Evolutionary conservation across 2,797 vertebrate species (phyloP), one percentile per base, ranked within the genome.

Genomic region (Chrosomus eos): DNA sequence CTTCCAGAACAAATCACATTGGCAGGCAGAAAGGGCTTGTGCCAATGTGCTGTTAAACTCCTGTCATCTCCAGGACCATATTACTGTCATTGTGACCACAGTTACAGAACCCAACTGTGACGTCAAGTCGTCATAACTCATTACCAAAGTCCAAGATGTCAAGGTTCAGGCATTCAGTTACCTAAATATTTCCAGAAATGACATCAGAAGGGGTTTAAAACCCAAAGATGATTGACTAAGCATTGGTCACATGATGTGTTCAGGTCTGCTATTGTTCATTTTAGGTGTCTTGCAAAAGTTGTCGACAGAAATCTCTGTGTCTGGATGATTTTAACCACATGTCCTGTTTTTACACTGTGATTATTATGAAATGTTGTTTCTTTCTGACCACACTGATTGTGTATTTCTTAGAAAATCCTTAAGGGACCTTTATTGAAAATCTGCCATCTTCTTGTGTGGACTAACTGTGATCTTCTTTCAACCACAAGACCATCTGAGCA

Each of bases 161-260:
- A 93, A 89, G 90, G 91, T 92, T 93, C 90, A 91, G 58, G 53
- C 84, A 87, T 93, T 92, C 26, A 62, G 21, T 48, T 82, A 90
- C 90, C 85, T 91, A 92, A 92, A 92, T 48, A 81, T 86, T 94
- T 89, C 78, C 68, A 89, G 89, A 91, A 89, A 90, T 94, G 93
- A 92, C 53, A 84, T 90, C 93, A 95, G 48, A 62, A 75, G 26
- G 43, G 31, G 43, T 45, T 78, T 5, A 80, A 40, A 67, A 26
- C 40, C 7, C 7, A 48, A 33, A 36, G 23, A 19, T n/a, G 33
- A 76, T 38, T 40, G 74, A n/a, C 53, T n/a, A 38, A 43, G 23
- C 26, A 62, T 33, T 26, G 55, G 67, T 62, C 55, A 73, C 81
- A 38, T 38, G 28, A 51, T 36, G 43, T 7, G 2, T n/a, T 48